Evolutionary conservation across 2,888 invertebrate genomes (phyloP).

Genomic region (Acholoe squamosa): DNA sequence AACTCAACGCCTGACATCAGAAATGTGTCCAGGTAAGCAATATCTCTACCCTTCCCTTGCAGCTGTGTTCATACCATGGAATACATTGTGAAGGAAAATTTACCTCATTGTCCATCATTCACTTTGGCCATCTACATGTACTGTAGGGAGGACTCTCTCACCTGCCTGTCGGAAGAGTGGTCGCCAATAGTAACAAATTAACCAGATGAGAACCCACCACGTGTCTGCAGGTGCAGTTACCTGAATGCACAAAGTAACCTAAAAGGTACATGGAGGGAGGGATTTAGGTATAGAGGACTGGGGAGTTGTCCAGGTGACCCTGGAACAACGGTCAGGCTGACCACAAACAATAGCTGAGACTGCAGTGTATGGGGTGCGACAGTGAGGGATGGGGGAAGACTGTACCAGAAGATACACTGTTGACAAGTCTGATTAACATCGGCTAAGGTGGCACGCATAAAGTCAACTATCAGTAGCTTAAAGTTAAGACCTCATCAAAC

Average conservation of each 20-base stretch:
- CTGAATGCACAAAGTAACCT: neutral
- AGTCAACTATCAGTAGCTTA: neutral
- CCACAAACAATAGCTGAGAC: neutral
- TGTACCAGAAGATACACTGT: neutral
- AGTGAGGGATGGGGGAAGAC: neutral
- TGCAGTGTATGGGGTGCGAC: neutral
- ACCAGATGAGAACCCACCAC: slow-evolving; percentile 6
- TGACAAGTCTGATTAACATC: neutral
- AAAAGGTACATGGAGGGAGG: neutral
- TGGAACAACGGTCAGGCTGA: neutral
- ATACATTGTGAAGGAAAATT: too few species aligned
- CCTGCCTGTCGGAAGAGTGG: neutral
- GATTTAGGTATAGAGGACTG: neutral
- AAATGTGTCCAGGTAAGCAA: too few species aligned
- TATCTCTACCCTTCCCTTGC: too few species aligned
- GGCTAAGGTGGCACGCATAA: neutral
- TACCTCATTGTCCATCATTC: too few species aligned
- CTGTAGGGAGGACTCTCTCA: neutral
- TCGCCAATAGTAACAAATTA: slow-evolving; percentile 19
- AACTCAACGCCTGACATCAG: too few species aligned
- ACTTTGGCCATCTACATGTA: too few species aligned
- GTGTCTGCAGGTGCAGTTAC: neutral
- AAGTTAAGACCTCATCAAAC: neutral
- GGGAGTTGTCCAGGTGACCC: slow-evolving; percentile 22
- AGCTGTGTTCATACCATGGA: too few species aligned